Conservation (phyloP, 1,140 invertebrate species). For the Drosophila leontia region DNA sequence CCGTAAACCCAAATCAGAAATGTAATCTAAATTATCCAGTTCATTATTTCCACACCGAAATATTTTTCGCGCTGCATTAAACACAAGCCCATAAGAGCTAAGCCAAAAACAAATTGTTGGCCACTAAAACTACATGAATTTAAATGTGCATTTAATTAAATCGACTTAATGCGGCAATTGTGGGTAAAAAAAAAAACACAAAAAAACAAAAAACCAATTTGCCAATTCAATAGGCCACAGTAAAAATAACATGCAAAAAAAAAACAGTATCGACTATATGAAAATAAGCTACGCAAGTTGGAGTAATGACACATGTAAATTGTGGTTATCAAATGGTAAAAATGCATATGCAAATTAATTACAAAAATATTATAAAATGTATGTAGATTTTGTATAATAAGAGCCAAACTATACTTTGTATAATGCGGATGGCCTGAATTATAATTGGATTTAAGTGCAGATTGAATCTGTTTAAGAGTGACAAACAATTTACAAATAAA, state of each 20-base stretch:
- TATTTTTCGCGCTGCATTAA: conserved; percentile 20
- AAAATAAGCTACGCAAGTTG: conserved; percentile 26
- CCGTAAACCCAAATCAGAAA: background rate
- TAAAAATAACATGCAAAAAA: conserved; percentile 26
- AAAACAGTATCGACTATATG: conserved; percentile 1
- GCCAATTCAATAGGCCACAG: conserved; percentile 33
- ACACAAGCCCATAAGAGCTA: conserved; percentile 10
- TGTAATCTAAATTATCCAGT: conserved; percentile 15
- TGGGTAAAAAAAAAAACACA: conserved; percentile 5
- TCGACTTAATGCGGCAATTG: conserved; percentile 27
- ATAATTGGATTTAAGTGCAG: conserved; percentile 13
- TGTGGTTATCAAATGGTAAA: conserved; percentile 49
- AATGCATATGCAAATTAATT: conserved; percentile 44
- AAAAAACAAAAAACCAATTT: conserved; percentile 32
- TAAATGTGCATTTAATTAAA: conserved; percentile 56
- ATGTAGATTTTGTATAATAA: background rate
- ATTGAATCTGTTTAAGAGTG: conserved; percentile 7
- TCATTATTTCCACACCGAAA: conserved; percentile 19
- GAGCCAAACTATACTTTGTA: background rate
- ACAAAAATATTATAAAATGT: conserved; percentile 9
- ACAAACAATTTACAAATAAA: background rate
- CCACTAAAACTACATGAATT: conserved; percentile 30
- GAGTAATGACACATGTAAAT: conserved; percentile 50
- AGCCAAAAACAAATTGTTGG: conserved; percentile 33
- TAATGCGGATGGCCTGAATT: conserved; percentile 4